phyloP scores from a whole-genome alignment of 2,797 vertebrate species.

The Coregonus ussuriensis region DNA sequence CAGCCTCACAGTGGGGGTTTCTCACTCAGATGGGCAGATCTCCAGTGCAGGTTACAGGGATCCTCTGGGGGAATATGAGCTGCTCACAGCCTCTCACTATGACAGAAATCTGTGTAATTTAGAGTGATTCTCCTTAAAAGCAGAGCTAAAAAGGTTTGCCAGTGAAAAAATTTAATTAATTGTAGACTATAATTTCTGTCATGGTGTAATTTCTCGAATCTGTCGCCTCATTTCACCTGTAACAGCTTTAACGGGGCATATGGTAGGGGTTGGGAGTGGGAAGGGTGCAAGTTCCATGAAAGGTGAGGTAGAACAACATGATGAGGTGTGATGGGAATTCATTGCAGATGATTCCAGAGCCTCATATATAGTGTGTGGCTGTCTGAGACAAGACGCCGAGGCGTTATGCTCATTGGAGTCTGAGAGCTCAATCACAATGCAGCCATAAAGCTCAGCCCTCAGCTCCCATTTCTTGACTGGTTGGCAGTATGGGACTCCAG shows the following conservation, averaged over 20 bases:
- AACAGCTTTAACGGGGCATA: constrained; percentile 34
- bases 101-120: constrained; percentile 49
- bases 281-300: neutral
- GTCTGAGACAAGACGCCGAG: constrained; percentile 32
- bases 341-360: constrained; percentile 23
- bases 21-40: constrained; percentile 46
- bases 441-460: constrained; percentile 56
- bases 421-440: constrained; percentile 51
- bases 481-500: constrained; percentile 36
- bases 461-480: constrained; percentile 22
- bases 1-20: constrained; percentile 43
- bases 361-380: constrained; percentile 28
- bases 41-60: constrained; percentile 19
- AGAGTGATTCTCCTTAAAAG: constrained; percentile 43
- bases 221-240: constrained; percentile 53
- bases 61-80: constrained; percentile 40
- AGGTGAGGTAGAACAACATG: constrained; percentile 2
- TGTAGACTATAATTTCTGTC: constrained; percentile 27
- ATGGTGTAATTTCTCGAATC: constrained; percentile 35
- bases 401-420: constrained; percentile 36
- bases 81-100: constrained; percentile 25
- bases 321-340: neutral
- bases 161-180: constrained; percentile 50
- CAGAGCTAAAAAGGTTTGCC: constrained; percentile 38
- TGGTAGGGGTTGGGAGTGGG: constrained; percentile 3